Conservation (phyloP, 2,888 invertebrate species). For the Leptogaster cylindrica region DNA sequence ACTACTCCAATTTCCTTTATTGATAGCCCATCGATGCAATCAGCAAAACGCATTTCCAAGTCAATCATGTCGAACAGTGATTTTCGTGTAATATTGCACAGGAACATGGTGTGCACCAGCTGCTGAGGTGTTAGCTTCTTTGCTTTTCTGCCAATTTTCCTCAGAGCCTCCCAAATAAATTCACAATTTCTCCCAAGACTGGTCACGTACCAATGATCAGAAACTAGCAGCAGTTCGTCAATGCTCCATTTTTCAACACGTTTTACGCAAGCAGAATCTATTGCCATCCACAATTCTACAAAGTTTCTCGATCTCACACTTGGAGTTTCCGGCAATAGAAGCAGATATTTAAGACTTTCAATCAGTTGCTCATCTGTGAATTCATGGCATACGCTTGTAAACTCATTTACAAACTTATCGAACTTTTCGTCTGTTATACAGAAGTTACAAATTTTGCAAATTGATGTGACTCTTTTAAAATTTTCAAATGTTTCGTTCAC, state of each 20-base stretch:
- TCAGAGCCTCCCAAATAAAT: slow-evolving; percentile 65
- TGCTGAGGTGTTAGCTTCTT: slow-evolving; percentile 68
- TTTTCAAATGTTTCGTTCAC: slow-evolving; percentile 49
- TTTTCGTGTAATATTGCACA: slow-evolving; percentile 68
- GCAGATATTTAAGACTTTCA: slow-evolving; percentile 64
- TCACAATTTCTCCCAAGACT: slow-evolving; percentile 65
- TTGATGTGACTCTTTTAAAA: slow-evolving; percentile 51
- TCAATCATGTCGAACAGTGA: slow-evolving; percentile 69
- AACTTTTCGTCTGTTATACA: slow-evolving; percentile 55
- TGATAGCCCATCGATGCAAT: slow-evolving; percentile 65
- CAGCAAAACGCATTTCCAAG: slow-evolving; percentile 67
- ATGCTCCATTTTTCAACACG: slow-evolving; percentile 64
- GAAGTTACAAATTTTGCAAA: slow-evolving; percentile 50
- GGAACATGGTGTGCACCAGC: slow-evolving; percentile 72
- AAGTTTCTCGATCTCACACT: slow-evolving; percentile 67
- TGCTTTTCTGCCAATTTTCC: slow-evolving; percentile 66
- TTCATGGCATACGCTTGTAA: slow-evolving; percentile 64
- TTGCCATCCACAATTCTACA: slow-evolving; percentile 69
- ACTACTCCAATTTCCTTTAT: slow-evolving; percentile 74
- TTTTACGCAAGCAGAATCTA: slow-evolving; percentile 70
- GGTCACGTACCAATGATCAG: slow-evolving; percentile 71
- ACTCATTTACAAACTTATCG: slow-evolving; percentile 51
- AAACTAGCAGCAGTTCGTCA: slow-evolving; percentile 66
- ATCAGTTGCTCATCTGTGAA: slow-evolving; percentile 68
- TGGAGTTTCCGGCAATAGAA: slow-evolving; percentile 64